phyloP scores from a whole-genome alignment of 1,140 invertebrate species.

The Scaptomyza pallida region DNA sequence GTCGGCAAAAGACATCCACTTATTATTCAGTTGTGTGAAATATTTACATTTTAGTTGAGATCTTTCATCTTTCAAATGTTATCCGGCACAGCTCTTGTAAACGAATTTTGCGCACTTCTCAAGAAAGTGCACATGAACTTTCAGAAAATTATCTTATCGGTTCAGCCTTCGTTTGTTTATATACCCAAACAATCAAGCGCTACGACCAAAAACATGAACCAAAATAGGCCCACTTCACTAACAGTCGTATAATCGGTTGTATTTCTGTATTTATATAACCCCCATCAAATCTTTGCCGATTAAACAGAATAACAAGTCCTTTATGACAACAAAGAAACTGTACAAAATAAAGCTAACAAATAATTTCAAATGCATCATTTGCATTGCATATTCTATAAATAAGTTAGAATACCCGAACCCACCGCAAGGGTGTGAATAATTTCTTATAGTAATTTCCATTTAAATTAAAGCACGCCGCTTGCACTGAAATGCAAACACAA shows the following conservation, averaged over 20 bases:
- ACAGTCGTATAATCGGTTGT: background rate
- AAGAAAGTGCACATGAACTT: background rate
- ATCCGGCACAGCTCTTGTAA: too few relatives aligned
- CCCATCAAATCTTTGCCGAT: constrained; percentile 17
- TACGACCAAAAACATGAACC: background rate
- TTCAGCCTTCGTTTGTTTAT: background rate
- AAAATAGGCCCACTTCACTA: background rate
- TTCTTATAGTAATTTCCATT: background rate
- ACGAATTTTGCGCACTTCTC: background rate
- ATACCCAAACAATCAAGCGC: background rate
- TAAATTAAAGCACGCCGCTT: constrained; percentile 1
- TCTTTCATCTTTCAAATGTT: too few relatives aligned
- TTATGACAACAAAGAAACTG: background rate
- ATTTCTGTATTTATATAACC: background rate
- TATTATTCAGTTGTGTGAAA: too few relatives aligned
- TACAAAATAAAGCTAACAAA: too few relatives aligned
- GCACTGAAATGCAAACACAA: background rate
- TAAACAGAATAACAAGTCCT: background rate
- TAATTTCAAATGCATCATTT: too few relatives aligned
- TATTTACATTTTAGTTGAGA: too few relatives aligned
- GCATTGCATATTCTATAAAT: too few relatives aligned
- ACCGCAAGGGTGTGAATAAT: background rate
- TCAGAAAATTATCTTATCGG: constrained; percentile 19
- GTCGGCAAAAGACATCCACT: too few relatives aligned
- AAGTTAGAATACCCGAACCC: background rate